Evolutionary conservation across 2,888 invertebrate genomes (phyloP).

Genomic region (Homarus gammarus): DNA sequence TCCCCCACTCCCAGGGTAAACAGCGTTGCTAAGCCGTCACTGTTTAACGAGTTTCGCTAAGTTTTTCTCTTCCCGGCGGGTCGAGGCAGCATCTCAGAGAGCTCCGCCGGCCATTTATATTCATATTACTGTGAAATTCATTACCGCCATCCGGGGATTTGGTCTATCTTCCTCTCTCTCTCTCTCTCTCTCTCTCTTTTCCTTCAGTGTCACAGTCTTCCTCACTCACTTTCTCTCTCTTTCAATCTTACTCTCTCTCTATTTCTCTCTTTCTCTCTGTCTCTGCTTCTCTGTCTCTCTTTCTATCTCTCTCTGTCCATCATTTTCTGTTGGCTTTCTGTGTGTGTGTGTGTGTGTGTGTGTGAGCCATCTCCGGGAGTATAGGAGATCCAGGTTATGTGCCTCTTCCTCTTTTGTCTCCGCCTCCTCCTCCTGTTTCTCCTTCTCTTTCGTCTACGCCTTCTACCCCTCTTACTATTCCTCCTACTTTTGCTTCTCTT

Average conservation of each 20-base stretch:
- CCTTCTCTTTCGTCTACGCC: too few relatives aligned
- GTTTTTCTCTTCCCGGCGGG: slow-evolving; percentile 41
- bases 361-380: too few relatives aligned
- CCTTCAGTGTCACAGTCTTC: not conserved
- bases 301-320: too few relatives aligned
- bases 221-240: not conserved
- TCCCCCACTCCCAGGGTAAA: slow-evolving; percentile 32
- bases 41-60: slow-evolving; percentile 55
- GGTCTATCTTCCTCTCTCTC: slow-evolving; percentile 6
- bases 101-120: slow-evolving; percentile 47
- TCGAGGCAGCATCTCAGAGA: slow-evolving; percentile 4
- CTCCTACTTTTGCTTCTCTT: not conserved
- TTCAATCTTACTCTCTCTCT: not conserved
- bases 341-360: too few relatives aligned
- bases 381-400: too few relatives aligned
- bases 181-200: too few relatives aligned
- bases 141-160: slow-evolving; percentile 54
- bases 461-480: not conserved
- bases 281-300: not conserved
- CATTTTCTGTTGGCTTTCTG: too few relatives aligned
- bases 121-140: slow-evolving; percentile 69
- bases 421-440: too few relatives aligned
- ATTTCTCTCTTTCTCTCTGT: not conserved
- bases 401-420: too few relatives aligned
- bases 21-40: slow-evolving; percentile 55